A percentile compares a stretch with the other conserved stretches of the same genome.
These are phyloP conservation scores for Semicossyphus pulcher DNA, from an alignment of 2,113 vertebrate species.

Conservation along the genomic window DNA sequence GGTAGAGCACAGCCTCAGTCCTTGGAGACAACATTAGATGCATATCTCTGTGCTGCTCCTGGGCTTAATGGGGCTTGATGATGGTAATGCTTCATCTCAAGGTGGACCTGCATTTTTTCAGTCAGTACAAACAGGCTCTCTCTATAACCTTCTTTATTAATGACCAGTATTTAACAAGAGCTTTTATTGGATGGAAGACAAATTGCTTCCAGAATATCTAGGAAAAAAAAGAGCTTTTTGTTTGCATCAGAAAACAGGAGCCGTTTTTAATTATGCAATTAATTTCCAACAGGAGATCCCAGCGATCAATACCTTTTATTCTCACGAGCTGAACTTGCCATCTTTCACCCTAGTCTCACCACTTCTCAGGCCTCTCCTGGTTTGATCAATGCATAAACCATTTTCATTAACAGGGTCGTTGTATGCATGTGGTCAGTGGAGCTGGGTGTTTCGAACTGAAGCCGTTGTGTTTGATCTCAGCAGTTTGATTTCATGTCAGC, in stretches of 20 bases:
- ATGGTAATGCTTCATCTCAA: conserved; percentile 59
- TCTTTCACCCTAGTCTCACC: neutral
- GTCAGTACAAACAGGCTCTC: conserved; percentile 24
- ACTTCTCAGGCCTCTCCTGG: neutral
- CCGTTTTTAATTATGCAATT: conserved; percentile 31
- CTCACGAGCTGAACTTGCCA: conserved; percentile 28
- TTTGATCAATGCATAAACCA: conserved; percentile 36
- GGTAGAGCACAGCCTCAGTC: conserved; percentile 1
- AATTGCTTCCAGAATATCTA: conserved; percentile 4
- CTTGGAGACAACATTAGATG: conserved; percentile 47
- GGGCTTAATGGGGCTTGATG: conserved; percentile 65
- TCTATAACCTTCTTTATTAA: conserved; percentile 47
- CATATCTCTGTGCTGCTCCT: conserved; percentile 25
- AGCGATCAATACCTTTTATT: conserved; percentile 57
- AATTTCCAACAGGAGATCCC: conserved; percentile 39
- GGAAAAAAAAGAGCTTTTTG: conserved; percentile 2
- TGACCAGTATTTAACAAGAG: conserved; percentile 4
- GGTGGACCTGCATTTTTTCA: conserved; percentile 53
- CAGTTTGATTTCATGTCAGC: neutral
- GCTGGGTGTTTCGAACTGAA: neutral
- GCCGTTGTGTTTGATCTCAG: neutral
- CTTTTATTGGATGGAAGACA: conserved; percentile 13
- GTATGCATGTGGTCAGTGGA: conserved; percentile 12
- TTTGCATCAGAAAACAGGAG: conserved; percentile 26
- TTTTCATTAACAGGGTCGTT: conserved; percentile 29